These are phyloP conservation scores for Dryocosmus kuriphilus DNA, from an alignment of 2,888 invertebrate species.

Conservation along the genomic window DNA sequence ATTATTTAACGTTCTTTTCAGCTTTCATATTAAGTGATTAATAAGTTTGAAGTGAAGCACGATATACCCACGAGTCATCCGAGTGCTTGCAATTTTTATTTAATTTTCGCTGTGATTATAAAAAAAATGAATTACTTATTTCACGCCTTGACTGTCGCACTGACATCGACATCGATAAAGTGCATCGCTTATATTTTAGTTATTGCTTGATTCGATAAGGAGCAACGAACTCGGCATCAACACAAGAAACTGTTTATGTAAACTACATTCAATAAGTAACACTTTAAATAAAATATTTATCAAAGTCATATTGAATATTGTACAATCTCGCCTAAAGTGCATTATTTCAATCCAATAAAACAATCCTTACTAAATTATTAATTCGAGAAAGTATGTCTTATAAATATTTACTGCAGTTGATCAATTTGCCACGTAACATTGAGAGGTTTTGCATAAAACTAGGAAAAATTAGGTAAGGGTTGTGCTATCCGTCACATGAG, in stretches of 20 bases:
- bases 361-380: constrained; percentile 2
- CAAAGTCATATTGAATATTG: not conserved
- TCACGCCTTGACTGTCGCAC: constrained; percentile 5
- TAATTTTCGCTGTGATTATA: constrained; percentile 9
- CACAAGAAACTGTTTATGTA: constrained; percentile 23
- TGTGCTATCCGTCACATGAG: constrained; percentile 56
- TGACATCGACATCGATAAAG: constrained; percentile 4
- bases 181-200: constrained; percentile 34
- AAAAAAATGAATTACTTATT: constrained; percentile 4
- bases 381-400: not conserved
- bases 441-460: not conserved
- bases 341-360: constrained; percentile 12
- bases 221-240: constrained; percentile 21
- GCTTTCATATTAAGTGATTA: constrained; percentile 11
- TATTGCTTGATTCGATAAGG: constrained; percentile 11
- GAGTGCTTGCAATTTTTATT: constrained; percentile 26
- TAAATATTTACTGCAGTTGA: not conserved
- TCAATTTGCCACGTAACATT: not conserved
- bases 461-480: constrained; percentile 48
- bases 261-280: constrained; percentile 10
- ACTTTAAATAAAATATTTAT: constrained; percentile 14
- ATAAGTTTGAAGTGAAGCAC: constrained; percentile 20
- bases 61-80: constrained; percentile 9
- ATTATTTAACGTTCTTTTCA: not conserved
- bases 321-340: not conserved